phyloP scores from a whole-genome alignment of 2,797 vertebrate genomes.

The Eutrigla gurnardus region DNA sequence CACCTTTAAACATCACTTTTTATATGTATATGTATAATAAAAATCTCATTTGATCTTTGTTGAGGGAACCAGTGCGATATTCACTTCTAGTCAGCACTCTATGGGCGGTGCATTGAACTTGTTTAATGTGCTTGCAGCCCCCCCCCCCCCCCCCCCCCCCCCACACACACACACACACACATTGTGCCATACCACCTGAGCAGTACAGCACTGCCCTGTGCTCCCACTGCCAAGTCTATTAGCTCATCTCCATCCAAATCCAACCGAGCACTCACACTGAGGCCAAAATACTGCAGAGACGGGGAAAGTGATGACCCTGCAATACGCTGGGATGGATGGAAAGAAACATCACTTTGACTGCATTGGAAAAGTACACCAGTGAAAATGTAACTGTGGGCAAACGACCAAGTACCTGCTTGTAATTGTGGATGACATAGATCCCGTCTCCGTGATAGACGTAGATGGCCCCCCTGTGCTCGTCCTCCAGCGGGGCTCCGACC shows the following conservation, averaged over 20 bases:
- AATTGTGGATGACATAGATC: conserved; percentile 81
- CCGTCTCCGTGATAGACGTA: conserved; percentile 90
- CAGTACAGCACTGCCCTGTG: conserved; percentile 89
- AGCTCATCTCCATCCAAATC: conserved; percentile 93
- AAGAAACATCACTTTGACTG: conserved; percentile 4
- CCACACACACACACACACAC: too few relatives aligned
- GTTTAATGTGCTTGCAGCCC: neutral
- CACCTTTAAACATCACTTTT: too few relatives aligned
- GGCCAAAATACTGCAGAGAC: conserved; percentile 91
- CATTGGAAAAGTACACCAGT: conserved; percentile 13
- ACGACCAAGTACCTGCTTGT: conserved; percentile 85
- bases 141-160: neutral
- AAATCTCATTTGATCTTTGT: neutral
- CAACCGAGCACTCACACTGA: conserved; percentile 88
- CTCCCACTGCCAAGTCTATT: conserved; percentile 92
- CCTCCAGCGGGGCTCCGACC: conserved; percentile 94
- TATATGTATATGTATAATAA: too few relatives aligned
- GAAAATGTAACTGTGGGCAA: neutral
- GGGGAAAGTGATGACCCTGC: conserved; percentile 83
- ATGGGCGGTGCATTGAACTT: neutral
- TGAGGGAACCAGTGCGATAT: neutral
- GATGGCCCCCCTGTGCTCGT: conserved; percentile 91
- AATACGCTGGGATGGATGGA: conserved; percentile 84
- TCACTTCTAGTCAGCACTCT: neutral
- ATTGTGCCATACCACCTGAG: conserved; percentile 84